Evolutionary conservation across 1,140 invertebrate species (phyloP).

Genomic region (Stegodyphus dumicola): DNA sequence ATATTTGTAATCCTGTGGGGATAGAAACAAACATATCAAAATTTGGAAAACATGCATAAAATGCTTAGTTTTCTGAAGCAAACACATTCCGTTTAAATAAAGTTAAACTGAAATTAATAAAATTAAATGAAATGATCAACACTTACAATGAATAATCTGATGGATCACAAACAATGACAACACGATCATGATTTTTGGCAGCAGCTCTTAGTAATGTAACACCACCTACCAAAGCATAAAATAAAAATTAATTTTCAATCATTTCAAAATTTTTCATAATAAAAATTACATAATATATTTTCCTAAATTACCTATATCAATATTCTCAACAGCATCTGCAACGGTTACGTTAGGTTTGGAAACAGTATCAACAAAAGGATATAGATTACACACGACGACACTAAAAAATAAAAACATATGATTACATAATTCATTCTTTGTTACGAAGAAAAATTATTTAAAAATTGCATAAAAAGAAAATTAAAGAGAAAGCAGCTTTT

Average conservation of each 20-base stretch:
- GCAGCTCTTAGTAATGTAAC: conserved; percentile 94
- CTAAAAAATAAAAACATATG: conserved; percentile 64
- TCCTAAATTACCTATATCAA: conserved; percentile 62
- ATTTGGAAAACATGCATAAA: not conserved
- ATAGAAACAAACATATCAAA: not conserved
- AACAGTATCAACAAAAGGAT: conserved; percentile 94
- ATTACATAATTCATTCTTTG: no score
- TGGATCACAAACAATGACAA: conserved; percentile 95
- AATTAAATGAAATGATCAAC: not conserved
- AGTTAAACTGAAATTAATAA: not conserved
- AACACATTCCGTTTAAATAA: not conserved
- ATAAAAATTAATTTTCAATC: not conserved
- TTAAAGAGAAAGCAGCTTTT: conserved; percentile 20
- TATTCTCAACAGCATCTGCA: conserved; percentile 92
- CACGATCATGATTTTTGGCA: conserved; percentile 96
- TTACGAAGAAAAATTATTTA: no score
- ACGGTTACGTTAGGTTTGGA: conserved; percentile 84
- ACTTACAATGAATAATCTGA: conserved; percentile 78
- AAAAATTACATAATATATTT: not conserved
- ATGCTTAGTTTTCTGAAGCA: not conserved
- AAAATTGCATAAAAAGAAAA: not conserved
- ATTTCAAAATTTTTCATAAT: not conserved
- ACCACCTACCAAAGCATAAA: conserved; percentile 75
- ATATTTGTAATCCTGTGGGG: conserved; percentile 24
- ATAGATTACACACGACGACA: conserved; percentile 95